Conservation (phyloP, 1,140 invertebrate species). For the Drosophila bifasciata region DNA sequence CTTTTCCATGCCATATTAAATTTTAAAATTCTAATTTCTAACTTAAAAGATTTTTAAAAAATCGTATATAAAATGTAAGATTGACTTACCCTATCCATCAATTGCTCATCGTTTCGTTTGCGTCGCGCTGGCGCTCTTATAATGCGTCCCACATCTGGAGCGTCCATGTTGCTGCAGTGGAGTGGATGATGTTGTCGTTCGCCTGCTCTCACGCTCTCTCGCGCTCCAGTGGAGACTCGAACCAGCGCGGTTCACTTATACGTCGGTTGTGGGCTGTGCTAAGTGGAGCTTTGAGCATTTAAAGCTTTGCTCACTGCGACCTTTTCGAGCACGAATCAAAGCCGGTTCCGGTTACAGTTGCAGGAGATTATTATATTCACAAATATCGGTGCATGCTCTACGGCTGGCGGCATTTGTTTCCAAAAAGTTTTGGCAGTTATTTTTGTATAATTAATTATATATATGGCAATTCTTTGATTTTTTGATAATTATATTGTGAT, state of each 20-base stretch:
- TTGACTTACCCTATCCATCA: slow-evolving; percentile 75
- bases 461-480: slow-evolving; percentile 46
- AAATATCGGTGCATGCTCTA: slow-evolving; percentile 44
- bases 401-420: slow-evolving; percentile 20
- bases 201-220: not conserved
- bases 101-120: slow-evolving; percentile 78
- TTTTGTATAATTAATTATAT: slow-evolving; percentile 15
- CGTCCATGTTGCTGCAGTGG: slow-evolving; percentile 55
- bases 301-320: slow-evolving; percentile 17
- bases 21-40: no score
- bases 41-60: no score
- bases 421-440: slow-evolving; percentile 40
- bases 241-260: slow-evolving; percentile 47
- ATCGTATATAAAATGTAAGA: no score
- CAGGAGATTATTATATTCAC: slow-evolving; percentile 12
- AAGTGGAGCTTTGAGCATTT: slow-evolving; percentile 46
- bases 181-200: slow-evolving; percentile 2
- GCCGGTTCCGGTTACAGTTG: slow-evolving; percentile 4
- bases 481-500: slow-evolving; percentile 15
- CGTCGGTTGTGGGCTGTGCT: slow-evolving; percentile 26
- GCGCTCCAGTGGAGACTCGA: slow-evolving; percentile 10
- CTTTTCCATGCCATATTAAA: no score
- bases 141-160: slow-evolving; percentile 72
- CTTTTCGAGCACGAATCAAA: slow-evolving; percentile 21
- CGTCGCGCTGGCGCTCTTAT: slow-evolving; percentile 75